Percentiles rank a stretch among this genome's conserved stretches.
Evolutionary conservation across 2,888 invertebrate genomes (phyloP).

Genomic region (Orthonevra nobilis): DNA sequence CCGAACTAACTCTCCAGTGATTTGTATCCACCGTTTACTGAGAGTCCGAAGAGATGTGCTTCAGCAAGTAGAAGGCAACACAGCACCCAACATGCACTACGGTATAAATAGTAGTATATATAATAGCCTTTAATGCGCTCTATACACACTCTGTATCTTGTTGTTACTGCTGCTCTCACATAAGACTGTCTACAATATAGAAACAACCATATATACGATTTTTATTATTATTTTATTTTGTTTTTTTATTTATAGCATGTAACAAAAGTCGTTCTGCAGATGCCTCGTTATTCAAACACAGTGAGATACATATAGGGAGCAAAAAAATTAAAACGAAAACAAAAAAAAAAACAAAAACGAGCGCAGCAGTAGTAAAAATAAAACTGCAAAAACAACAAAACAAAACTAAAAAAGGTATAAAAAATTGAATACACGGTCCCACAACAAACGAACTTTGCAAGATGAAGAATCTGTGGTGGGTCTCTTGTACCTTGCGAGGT

Average conservation of each 20-base stretch:
- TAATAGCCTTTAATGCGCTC: slow-evolving; percentile 60
- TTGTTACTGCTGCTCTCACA: slow-evolving; percentile 36
- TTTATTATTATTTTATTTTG: slow-evolving; percentile 11
- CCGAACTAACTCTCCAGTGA: slow-evolving; percentile 61
- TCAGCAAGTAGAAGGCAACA: slow-evolving; percentile 34
- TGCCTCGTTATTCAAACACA: slow-evolving; percentile 70
- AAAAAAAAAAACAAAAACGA: slow-evolving; percentile 58
- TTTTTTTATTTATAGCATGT: slow-evolving; percentile 50
- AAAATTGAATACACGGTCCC: slow-evolving; percentile 37
- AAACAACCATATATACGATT: slow-evolving; percentile 21
- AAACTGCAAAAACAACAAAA: slow-evolving; percentile 34
- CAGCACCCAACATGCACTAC: slow-evolving; percentile 48
- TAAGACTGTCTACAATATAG: slow-evolving; percentile 32
- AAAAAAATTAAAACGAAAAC: slow-evolving; percentile 27
- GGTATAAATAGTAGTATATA: slow-evolving; percentile 63
- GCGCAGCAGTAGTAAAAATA: slow-evolving; percentile 24
- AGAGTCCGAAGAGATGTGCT: slow-evolving; percentile 44
- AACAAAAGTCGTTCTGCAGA: slow-evolving; percentile 69
- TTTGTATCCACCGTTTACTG: slow-evolving; percentile 58
- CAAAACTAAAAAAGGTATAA: slow-evolving; percentile 5
- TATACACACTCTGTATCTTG: slow-evolving; percentile 43
- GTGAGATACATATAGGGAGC: slow-evolving; percentile 67
- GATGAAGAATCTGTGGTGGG: slow-evolving; percentile 54
- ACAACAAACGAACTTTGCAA: slow-evolving; percentile 54
- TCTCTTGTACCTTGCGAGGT: slow-evolving; percentile 23